These are phyloP conservation scores for Dichetophora obliterata DNA, from an alignment of 2,888 invertebrate genomes.

Conservation along the genomic window DNA sequence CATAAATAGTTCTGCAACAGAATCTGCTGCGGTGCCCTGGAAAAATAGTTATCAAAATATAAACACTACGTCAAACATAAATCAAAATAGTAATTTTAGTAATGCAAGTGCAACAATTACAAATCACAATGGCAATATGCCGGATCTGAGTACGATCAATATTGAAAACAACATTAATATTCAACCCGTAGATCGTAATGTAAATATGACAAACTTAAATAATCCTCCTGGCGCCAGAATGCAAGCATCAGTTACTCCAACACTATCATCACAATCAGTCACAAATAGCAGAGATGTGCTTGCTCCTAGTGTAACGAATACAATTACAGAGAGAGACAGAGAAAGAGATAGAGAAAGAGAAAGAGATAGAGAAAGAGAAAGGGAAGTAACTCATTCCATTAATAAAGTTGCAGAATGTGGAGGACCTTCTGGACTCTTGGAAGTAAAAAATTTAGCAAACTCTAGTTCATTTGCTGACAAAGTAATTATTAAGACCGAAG, in stretches of 20 bases:
- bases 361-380: not conserved
- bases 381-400: slow-evolving; percentile 22
- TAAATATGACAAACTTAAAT: slow-evolving; percentile 19
- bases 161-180: slow-evolving; percentile 25
- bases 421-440: not conserved
- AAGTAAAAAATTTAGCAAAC: slow-evolving; percentile 3
- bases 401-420: slow-evolving; percentile 9
- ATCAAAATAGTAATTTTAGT: slow-evolving; percentile 40
- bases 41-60: slow-evolving; percentile 53
- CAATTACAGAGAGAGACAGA: not conserved
- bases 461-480: slow-evolving; percentile 4
- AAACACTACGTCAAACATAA: slow-evolving; percentile 36
- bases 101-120: slow-evolving; percentile 43
- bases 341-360: no score
- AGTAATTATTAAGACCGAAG: not conserved
- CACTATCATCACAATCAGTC: slow-evolving; percentile 28
- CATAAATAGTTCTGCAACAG: slow-evolving; percentile 28
- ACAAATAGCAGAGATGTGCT: not conserved
- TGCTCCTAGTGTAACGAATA: not conserved
- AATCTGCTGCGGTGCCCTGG: slow-evolving; percentile 48
- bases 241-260: slow-evolving; percentile 22
- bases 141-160: slow-evolving; percentile 1
- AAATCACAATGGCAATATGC: slow-evolving; percentile 45
- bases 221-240: slow-evolving; percentile 20
- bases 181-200: slow-evolving; percentile 7